Evolutionary conservation across 2,888 invertebrate genomes (phyloP).

Genomic region (Odontomyia ornata): DNA sequence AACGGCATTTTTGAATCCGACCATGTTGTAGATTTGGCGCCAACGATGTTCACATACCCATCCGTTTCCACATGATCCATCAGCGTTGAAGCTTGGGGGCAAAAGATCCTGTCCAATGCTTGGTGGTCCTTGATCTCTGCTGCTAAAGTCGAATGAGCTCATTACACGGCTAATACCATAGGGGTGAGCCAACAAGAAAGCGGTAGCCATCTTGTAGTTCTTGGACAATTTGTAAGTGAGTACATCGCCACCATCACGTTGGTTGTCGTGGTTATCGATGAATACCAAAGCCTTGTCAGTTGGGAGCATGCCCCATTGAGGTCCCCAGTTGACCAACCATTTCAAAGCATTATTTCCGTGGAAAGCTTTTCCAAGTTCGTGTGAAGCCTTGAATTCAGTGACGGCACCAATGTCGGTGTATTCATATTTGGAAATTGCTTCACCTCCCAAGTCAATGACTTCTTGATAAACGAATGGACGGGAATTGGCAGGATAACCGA

Average conservation of each 20-base stretch:
- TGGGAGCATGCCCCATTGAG: constrained; percentile 73
- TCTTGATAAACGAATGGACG: constrained; percentile 79
- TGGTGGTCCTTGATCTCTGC: constrained; percentile 75
- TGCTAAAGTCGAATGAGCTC: constrained; percentile 81
- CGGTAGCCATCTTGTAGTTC: constrained; percentile 81
- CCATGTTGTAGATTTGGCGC: constrained; percentile 83
- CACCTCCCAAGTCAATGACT: constrained; percentile 76
- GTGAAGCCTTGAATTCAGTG: constrained; percentile 75
- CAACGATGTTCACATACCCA: constrained; percentile 89
- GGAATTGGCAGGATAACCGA: constrained; percentile 71
- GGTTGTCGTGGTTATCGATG: constrained; percentile 92
- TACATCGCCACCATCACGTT: constrained; percentile 68
- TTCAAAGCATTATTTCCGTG: constrained; percentile 71
- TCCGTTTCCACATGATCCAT: constrained; percentile 74
- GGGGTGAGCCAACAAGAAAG: constrained; percentile 88
- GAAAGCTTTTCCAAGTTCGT: constrained; percentile 67
- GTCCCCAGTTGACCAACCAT: constrained; percentile 73
- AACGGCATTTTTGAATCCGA: constrained; percentile 77
- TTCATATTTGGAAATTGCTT: constrained; percentile 62
- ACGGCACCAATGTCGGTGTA: constrained; percentile 71
- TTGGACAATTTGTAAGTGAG: constrained; percentile 75
- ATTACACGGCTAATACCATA: constrained; percentile 83
- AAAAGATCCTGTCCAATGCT: constrained; percentile 69
- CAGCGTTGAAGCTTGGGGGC: constrained; percentile 72
- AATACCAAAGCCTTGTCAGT: constrained; percentile 75